Percentiles rank a stretch among this genome's conserved stretches.
Evolutionary conservation across 1,140 invertebrate genomes (phyloP).

Genomic region (Caerostris extrusa): DNA sequence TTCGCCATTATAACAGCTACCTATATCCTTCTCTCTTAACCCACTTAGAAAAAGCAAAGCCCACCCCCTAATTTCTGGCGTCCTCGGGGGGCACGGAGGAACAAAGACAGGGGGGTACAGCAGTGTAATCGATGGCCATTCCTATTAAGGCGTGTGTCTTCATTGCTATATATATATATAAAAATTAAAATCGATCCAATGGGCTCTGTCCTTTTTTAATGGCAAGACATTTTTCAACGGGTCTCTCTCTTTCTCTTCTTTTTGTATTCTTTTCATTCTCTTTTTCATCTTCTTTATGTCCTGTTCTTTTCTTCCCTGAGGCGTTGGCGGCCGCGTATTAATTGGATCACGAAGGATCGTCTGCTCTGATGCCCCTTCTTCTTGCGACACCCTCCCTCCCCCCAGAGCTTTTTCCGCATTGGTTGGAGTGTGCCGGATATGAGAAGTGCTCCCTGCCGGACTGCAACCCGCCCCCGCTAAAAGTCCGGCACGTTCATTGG

Average conservation of each 20-base stretch:
- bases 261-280: slow-evolving; percentile 7
- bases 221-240: slow-evolving; percentile 70
- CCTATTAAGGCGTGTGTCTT: slow-evolving; percentile 75
- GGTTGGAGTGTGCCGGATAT: slow-evolving; percentile 30
- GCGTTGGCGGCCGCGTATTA: slow-evolving; percentile 73
- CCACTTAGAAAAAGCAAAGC: slow-evolving; percentile 13
- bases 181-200: slow-evolving; percentile 74
- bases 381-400: slow-evolving; percentile 8
- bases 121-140: slow-evolving; percentile 68
- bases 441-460: slow-evolving; percentile 28
- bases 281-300: slow-evolving; percentile 61
- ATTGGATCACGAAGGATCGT: slow-evolving; percentile 72
- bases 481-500: slow-evolving; percentile 47
- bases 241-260: slow-evolving; percentile 47
- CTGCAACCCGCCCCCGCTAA: slow-evolving; percentile 23
- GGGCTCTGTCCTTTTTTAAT: slow-evolving; percentile 71
- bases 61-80: slow-evolving; percentile 50
- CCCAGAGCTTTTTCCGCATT: slow-evolving; percentile 60
- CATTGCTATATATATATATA: slow-evolving; percentile 50
- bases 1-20: slow-evolving; percentile 40
- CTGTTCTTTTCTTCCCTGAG: slow-evolving; percentile 62
- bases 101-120: slow-evolving; percentile 3
- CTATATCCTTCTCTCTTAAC: slow-evolving; percentile 45
- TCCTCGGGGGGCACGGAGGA: not conserved
- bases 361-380: not conserved